Base-by-base conservation (phyloP, 2,113 vertebrate genomes). In the Promerops cafer region DNA sequence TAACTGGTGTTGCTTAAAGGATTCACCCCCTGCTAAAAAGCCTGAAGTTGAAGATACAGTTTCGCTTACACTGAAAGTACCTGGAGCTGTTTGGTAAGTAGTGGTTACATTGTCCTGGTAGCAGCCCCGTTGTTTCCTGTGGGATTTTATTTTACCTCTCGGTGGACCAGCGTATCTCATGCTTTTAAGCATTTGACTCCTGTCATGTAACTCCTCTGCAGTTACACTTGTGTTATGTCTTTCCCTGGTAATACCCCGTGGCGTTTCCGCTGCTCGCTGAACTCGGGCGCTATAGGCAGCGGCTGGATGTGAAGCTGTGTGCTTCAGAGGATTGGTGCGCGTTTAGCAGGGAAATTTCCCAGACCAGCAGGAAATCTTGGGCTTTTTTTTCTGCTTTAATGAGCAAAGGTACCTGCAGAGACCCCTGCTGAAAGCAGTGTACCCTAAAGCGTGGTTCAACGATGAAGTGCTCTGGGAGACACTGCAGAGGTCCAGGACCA, bases 241-340 rank as follows among this genome's bases (percentile, higher is more conserved):
- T 61, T 53, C 47, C 9, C 63, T 50, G 53, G 42, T 64, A 35
- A 50, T 18, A 7, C 12, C 4, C 40, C 7, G 22, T 56, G 82
- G 50, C 11, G 17, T 42, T 85, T 80, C 37, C 50, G 11, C 77
- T 20, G 24, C 68, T 74, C 0, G 0, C 54, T 80, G 66, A 65
- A 22, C 44, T 37, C 7, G 1, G 0, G 27, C 28, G 2, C n/a
- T n/a, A 0, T 4, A 33, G 75, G 82, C 4, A 21, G 42, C 0
- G 1, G 70, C 2, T 57, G 45, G 26, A 19, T 30, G 28, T 22
- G 59, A 28, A 86, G 50, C 37, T 76, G 2, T 18, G 56, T 71
- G 37, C 27, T 84, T 65, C 9, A 59, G 77, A 84, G 76, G 39
- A 10, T 3, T 54, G 78, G 8, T 0, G 2, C 6, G 30, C 53